Conservation (phyloP, 2,888 invertebrate genomes). For the Zootermopsis nevadensis region DNA sequence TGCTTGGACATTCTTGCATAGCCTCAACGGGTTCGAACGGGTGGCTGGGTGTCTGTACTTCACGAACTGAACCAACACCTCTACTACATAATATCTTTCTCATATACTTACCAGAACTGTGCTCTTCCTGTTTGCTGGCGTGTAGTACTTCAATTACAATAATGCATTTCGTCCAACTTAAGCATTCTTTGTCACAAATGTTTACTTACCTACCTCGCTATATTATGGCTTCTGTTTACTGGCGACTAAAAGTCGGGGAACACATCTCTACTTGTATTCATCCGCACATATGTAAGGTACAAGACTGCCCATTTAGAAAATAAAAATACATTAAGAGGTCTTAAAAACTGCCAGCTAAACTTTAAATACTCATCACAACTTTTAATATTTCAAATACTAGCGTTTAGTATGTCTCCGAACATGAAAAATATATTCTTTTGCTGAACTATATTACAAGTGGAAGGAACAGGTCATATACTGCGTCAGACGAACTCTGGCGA, state of each 20-base stretch:
- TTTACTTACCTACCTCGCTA: slow-evolving; percentile 53
- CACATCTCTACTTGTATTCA: slow-evolving; percentile 34
- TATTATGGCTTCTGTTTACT: slow-evolving; percentile 55
- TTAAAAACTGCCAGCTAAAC: background rate
- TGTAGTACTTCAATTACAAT: background rate
- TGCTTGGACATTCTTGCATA: background rate
- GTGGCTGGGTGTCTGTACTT: slow-evolving; percentile 14
- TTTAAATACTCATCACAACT: background rate
- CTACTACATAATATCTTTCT: background rate
- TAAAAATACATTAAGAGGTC: background rate
- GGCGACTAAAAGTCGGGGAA: slow-evolving; percentile 55
- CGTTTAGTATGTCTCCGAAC: background rate
- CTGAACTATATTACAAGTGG: slow-evolving; percentile 5
- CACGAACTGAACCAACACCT: background rate
- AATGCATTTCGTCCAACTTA: background rate
- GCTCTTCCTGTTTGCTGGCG: background rate
- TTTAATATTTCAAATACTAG: background rate
- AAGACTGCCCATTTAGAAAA: background rate
- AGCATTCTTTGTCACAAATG: slow-evolving; percentile 47
- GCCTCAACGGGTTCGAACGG: slow-evolving; percentile 7
- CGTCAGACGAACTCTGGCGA: slow-evolving; percentile 29
- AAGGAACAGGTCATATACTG: slow-evolving; percentile 28
- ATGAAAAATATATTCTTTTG: background rate
- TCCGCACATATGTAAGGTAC: slow-evolving; percentile 43
- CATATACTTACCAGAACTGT: background rate